Conservation (phyloP, 2,113 vertebrate species). For the Alaudala cheleensis region DNA sequence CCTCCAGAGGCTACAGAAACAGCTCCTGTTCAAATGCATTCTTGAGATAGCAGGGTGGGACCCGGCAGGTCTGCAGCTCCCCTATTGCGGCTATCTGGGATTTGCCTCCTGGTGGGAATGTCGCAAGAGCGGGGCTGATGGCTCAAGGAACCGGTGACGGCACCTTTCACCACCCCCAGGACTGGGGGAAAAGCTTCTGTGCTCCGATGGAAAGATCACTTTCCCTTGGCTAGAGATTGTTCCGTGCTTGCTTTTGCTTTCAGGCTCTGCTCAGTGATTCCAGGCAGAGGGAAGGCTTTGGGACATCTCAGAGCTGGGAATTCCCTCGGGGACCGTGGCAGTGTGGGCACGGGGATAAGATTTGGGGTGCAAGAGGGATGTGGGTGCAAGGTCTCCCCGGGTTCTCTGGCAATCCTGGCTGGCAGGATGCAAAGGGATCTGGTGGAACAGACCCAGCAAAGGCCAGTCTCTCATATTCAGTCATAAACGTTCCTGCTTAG, state of each 20-base stretch:
- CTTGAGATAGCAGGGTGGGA: slow-evolving; percentile 56
- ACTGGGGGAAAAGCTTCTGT: background rate
- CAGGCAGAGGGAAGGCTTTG: background rate
- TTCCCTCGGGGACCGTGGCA: accelerated
- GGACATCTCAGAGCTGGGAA: background rate
- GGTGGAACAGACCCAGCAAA: background rate
- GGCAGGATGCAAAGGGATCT: background rate
- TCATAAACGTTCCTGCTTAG: background rate
- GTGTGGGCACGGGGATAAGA: accelerated
- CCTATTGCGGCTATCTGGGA: background rate
- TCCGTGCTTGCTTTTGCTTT: background rate
- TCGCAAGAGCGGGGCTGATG: background rate
- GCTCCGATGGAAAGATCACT: background rate
- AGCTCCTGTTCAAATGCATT: slow-evolving; percentile 41
- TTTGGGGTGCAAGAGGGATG: background rate
- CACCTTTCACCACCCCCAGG: slow-evolving; percentile 18
- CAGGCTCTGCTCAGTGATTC: background rate
- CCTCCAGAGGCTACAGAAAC: slow-evolving; percentile 17
- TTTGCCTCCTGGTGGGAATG: slow-evolving; percentile 20
- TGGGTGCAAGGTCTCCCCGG: accelerated
- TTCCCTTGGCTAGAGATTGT: background rate
- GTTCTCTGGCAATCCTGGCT: background rate
- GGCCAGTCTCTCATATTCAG: background rate
- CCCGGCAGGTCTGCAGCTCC: background rate
- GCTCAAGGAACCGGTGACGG: slow-evolving; percentile 28